These are phyloP conservation scores for Camponotus floridanus DNA, from an alignment of 1,140 invertebrate genomes.

Conservation along the genomic window DNA sequence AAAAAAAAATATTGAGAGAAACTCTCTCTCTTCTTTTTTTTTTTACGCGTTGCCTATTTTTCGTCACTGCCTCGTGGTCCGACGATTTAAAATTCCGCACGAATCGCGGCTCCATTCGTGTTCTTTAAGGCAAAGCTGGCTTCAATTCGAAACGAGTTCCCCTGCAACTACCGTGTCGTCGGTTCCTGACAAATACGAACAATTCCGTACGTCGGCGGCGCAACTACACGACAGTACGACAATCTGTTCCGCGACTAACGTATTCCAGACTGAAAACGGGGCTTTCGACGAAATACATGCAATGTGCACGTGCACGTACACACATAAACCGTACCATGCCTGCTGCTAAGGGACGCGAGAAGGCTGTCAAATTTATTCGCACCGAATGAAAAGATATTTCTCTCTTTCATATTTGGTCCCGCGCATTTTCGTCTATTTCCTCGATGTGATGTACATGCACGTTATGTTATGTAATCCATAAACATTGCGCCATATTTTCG, in stretches of 20 bases:
- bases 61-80: slow-evolving; percentile 49
- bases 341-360: slow-evolving; percentile 23
- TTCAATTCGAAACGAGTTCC: slow-evolving; percentile 64
- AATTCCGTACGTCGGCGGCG: slow-evolving; percentile 74
- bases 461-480: neutral
- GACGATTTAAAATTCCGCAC: slow-evolving; percentile 74
- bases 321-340: neutral
- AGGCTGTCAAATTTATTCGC: slow-evolving; percentile 55
- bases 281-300: slow-evolving; percentile 47
- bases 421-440: neutral
- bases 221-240: slow-evolving; percentile 71
- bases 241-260: slow-evolving; percentile 72
- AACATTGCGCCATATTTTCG: neutral
- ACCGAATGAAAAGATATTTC: slow-evolving; percentile 33
- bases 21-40: neutral
- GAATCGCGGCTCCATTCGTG: slow-evolving; percentile 69
- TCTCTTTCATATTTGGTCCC: neutral
- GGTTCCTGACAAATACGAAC: slow-evolving; percentile 77
- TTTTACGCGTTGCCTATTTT: slow-evolving; percentile 40
- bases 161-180: slow-evolving; percentile 52
- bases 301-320: neutral
- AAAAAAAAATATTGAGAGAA: slow-evolving; percentile 22
- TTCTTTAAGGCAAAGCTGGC: slow-evolving; percentile 67
- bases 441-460: neutral
- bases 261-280: slow-evolving; percentile 63